phyloP scores from a whole-genome alignment of 2,888 invertebrate genomes.

The Parthenolecanium corni region DNA sequence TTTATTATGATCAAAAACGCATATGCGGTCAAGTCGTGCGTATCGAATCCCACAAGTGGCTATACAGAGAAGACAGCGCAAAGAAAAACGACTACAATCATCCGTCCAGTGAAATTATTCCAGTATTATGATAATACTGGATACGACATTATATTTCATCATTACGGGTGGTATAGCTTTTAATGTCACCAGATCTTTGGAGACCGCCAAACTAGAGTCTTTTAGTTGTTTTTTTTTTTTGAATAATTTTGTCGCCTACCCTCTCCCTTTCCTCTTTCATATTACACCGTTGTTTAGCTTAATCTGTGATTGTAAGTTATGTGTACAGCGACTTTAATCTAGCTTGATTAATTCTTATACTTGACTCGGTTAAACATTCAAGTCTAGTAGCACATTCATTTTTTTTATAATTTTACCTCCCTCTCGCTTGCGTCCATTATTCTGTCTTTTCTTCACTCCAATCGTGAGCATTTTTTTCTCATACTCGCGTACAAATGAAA shows the following conservation, averaged over 20 bases:
- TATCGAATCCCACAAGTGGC: no score
- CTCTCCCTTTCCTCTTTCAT: neutral
- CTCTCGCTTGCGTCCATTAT: no score
- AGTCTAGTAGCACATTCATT: neutral
- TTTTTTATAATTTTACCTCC: neutral
- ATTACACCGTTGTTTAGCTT: neutral
- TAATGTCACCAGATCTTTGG: slow-evolving; percentile 4
- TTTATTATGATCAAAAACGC: no score
- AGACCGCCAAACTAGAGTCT: neutral
- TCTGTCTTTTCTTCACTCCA: no score
- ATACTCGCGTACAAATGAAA: no score
- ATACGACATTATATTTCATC: slow-evolving; percentile 12
- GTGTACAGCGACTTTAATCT: neutral
- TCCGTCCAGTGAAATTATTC: neutral
- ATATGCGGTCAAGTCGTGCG: no score
- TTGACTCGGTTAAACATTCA: neutral
- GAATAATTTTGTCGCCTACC: neutral
- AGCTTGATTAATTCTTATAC: neutral
- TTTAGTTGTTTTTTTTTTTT: neutral
- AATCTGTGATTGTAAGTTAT: neutral
- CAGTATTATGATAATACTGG: neutral
- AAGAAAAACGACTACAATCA: neutral
- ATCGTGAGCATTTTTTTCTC: no score
- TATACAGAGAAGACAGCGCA: no score
- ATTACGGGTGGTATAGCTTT: slow-evolving; percentile 5